phyloP scores from a whole-genome alignment of 1,140 invertebrate genomes.

The Meloidogyne floridensis region DNA sequence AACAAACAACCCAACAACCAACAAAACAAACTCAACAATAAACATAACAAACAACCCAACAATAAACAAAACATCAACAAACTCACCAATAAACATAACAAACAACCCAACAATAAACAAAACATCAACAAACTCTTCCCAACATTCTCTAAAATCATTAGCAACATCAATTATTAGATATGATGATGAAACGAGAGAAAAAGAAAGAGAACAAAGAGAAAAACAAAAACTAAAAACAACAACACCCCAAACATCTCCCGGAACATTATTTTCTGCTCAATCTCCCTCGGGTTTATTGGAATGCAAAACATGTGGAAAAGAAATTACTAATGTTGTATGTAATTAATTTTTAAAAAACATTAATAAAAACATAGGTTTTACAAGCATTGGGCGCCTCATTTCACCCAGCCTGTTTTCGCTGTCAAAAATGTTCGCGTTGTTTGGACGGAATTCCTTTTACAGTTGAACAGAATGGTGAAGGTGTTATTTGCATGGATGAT shows the following conservation, averaged over 20 bases:
- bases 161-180: constrained; percentile 5
- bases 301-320: constrained; percentile 4
- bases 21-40: too few relatives aligned
- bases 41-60: too few relatives aligned
- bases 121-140: neutral
- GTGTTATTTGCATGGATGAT: constrained; percentile 97
- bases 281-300: neutral
- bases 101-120: too few relatives aligned
- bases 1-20: too few relatives aligned
- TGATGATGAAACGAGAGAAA: neutral
- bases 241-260: neutral
- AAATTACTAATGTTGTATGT: constrained; percentile 17
- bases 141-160: constrained; percentile 1
- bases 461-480: constrained; percentile 86
- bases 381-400: constrained; percentile 99
- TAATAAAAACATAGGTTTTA: constrained; percentile 67
- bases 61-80: too few relatives aligned
- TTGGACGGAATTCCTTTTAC: constrained; percentile 97
- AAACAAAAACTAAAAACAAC: neutral
- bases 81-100: too few relatives aligned
- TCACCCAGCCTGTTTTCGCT: constrained; percentile 96
- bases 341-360: neutral
- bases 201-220: neutral
- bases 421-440: constrained; percentile 94
- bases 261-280: neutral